Evolutionary conservation across 2,797 vertebrate genomes (phyloP), one percentile per base, ranked within the genome.

Genomic region (Chrysolophus pictus): DNA sequence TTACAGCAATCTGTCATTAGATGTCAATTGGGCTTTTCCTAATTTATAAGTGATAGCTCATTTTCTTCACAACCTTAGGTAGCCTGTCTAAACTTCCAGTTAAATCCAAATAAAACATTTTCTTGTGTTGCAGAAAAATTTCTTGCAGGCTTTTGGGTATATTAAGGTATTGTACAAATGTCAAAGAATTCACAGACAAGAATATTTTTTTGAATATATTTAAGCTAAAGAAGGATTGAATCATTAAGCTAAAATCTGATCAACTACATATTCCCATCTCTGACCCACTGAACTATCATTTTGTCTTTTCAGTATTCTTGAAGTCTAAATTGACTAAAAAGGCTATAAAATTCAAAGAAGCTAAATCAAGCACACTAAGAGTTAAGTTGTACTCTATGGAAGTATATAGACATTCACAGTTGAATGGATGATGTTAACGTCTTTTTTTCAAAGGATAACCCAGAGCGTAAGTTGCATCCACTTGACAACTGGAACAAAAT

Each of bases 181-280:
- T 84, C 87, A 85, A 49, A 39, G 70, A 87, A 46, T 28, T 81
- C 62, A 80, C 55, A 69, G 53, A 71, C 46, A 84, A 69, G 16
- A 82, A 62, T 71, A 68, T 55, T 62, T 87, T 88, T 90, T 74
- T 60, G 72, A 87, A 85, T 49, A n/a, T 22, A 59, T 29, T 74
- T 84, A 84, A 94, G 72, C 62, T 94, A 86, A 22, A 72, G 65
- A 37, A 89, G 87, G 94, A 93, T 12, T 91, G 78, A 93, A 65
- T 72, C 62, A 37, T 39, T 28, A 89, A 83, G 87, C 44, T 68
- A 39, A 42, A 87, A 74, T 79, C 23, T 65, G 65, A 70, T 74
- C 78, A 49, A 71, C 69, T 78, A 51, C 31, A 58, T 65, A n/a
- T 15, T 91, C 41, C 42, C 18, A 19, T 83, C 42, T 90, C 81